Percentiles rank a stretch among this genome's conserved stretches.
Evolutionary conservation across 2,797 vertebrate genomes (phyloP).

Genomic region (Onychomys torridus): DNA sequence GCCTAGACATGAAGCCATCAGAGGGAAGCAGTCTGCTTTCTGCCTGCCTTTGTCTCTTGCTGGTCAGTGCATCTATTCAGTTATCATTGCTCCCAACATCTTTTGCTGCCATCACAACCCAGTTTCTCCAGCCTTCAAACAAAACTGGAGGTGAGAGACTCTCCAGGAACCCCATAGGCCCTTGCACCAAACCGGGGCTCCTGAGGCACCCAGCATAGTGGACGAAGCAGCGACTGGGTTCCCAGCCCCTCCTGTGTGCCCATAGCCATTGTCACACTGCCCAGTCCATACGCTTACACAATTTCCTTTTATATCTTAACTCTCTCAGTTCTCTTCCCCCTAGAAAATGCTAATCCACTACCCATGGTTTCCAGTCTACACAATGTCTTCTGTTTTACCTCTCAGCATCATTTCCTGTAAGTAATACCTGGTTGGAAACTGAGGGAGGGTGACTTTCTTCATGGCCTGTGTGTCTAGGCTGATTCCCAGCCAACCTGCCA

Average conservation of each 20-base stretch:
- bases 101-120: not conserved
- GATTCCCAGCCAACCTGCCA: not conserved
- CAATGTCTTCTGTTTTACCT: not conserved
- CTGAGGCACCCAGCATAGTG: not conserved
- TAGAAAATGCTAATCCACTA: not conserved
- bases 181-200: not conserved
- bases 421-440: not conserved
- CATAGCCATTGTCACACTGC: not conserved
- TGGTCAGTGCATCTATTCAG: not conserved
- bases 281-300: not conserved
- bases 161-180: not conserved
- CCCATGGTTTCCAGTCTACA: accelerated
- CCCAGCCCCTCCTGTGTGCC: not conserved
- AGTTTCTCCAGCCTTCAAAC: not conserved
- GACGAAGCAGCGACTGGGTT: not conserved
- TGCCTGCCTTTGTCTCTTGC: not conserved
- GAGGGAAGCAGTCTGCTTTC: not conserved
- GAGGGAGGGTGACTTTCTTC: not conserved
- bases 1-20: not conserved
- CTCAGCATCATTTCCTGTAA: not conserved
- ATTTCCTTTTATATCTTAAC: not conserved
- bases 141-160: not conserved
- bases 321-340: not conserved
- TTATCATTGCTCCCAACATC: not conserved
- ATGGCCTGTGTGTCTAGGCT: not conserved